phyloP scores from a whole-genome alignment of 2,797 vertebrate genomes.

The Decapterus maruadsi region DNA sequence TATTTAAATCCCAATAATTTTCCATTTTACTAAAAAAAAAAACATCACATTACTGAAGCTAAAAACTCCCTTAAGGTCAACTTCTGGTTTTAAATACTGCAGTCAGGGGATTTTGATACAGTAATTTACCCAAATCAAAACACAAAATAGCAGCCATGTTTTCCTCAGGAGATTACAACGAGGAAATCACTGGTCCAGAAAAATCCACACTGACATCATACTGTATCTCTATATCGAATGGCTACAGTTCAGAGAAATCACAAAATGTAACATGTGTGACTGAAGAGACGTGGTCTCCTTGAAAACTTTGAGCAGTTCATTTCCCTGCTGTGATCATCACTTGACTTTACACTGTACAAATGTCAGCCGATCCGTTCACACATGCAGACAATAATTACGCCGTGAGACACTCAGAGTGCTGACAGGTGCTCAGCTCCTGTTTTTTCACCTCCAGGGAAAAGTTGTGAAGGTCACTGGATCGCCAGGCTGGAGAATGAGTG shows the following conservation, averaged over 20 bases:
- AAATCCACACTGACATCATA: background rate
- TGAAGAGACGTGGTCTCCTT: constrained; percentile 20
- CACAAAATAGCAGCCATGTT: background rate
- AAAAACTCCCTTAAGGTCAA: background rate
- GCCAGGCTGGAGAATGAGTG: constrained; percentile 5
- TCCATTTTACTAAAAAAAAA: background rate
- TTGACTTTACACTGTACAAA: constrained; percentile 57
- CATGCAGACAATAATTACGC: constrained; percentile 54
- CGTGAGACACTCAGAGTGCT: constrained; percentile 35
- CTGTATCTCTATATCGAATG: constrained; percentile 5
- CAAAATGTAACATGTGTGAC: constrained; percentile 30
- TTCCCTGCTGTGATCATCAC: constrained; percentile 28
- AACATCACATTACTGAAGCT: background rate
- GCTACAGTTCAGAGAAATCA: constrained; percentile 6
- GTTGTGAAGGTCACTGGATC: constrained; percentile 48
- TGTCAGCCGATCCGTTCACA: constrained; percentile 39
- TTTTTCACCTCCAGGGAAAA: constrained; percentile 9
- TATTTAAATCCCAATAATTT: background rate
- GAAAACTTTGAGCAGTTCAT: background rate
- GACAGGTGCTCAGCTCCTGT: constrained; percentile 21
- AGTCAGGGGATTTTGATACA: background rate
- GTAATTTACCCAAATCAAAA: background rate
- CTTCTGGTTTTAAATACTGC: background rate
- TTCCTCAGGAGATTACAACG: background rate
- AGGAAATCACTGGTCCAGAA: constrained; percentile 6